Percentiles rank a stretch among this genome's conserved stretches.
Conservation (phyloP, 2,888 invertebrate genomes). For the Cheiracanthium punctorium region DNA sequence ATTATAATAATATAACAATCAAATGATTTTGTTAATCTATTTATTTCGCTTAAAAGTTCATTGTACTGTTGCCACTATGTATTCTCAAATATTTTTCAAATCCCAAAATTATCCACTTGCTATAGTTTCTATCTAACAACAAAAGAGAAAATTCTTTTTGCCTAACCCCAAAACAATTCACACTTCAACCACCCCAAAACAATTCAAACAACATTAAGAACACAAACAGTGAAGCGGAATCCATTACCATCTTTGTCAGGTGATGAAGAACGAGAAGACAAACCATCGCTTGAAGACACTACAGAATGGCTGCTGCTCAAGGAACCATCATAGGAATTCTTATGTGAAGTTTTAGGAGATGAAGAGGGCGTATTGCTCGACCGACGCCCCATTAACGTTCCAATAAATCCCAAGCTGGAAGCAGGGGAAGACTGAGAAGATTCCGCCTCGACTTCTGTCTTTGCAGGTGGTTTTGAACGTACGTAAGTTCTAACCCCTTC, state of each 20-base stretch:
- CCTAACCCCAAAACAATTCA: too few species aligned
- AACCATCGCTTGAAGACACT: constrained; percentile 23
- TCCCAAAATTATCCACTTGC: too few species aligned
- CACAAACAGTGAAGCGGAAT: too few species aligned
- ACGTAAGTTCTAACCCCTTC: constrained; percentile 41
- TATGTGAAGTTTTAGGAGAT: constrained; percentile 40
- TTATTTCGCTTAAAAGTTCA: too few species aligned
- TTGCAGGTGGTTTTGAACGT: constrained; percentile 38
- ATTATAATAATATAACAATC: too few species aligned
- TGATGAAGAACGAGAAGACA: constrained; percentile 51
- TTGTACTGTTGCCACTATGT: too few species aligned
- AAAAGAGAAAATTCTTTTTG: too few species aligned
- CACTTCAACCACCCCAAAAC: too few species aligned
- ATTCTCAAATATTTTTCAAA: too few species aligned
- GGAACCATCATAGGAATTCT: constrained; percentile 12
- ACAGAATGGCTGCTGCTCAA: constrained; percentile 3
- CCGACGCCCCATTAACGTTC: constrained; percentile 48
- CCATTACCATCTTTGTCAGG: constrained; percentile 58
- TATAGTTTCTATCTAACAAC: not conserved
- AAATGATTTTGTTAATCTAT: too few species aligned
- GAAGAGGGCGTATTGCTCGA: constrained; percentile 30
- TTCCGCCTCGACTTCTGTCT: constrained; percentile 27
- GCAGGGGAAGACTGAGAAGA: not conserved
- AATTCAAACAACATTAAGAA: too few species aligned
- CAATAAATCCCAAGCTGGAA: constrained; percentile 37